Conservation (phyloP, 37 sponge, comb jelly and placozoan species). For the Tethya wilhelma region DNA sequence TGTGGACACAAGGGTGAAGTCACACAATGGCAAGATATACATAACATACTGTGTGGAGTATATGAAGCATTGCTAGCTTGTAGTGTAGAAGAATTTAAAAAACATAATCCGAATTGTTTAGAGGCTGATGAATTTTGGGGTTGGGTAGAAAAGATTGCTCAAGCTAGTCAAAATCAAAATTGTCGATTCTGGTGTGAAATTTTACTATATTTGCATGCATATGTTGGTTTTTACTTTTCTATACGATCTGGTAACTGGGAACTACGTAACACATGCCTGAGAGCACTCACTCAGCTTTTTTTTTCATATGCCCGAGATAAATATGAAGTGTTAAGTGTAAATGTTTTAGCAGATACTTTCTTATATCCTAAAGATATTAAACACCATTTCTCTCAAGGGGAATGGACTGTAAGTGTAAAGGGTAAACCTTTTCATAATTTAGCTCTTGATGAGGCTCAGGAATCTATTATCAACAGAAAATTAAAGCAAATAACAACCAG, state of each 20-base stretch:
- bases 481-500: conserved; percentile 20
- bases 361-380: background rate
- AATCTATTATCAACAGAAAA: conserved; percentile 14
- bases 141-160: background rate
- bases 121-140: background rate
- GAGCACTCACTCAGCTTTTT: background rate
- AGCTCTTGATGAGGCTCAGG: conserved; percentile 22
- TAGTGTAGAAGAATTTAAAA: background rate
- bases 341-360: background rate
- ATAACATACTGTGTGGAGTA: background rate
- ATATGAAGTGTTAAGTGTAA: background rate
- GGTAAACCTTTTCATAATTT: conserved; percentile 4
- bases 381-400: background rate
- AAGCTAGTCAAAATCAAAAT: background rate
- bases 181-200: conserved; percentile 3
- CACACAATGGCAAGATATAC: background rate
- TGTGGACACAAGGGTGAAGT: background rate
- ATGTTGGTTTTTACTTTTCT: conserved; percentile 19
- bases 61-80: background rate
- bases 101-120: background rate
- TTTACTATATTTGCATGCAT: background rate
- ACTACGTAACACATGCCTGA: background rate
- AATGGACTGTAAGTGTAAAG: conserved; percentile 18
- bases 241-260: conserved; percentile 20
- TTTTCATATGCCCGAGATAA: background rate